These are phyloP conservation scores for Pipa parva DNA, from an alignment of 2,113 vertebrate species.

Conservation along the genomic window DNA sequence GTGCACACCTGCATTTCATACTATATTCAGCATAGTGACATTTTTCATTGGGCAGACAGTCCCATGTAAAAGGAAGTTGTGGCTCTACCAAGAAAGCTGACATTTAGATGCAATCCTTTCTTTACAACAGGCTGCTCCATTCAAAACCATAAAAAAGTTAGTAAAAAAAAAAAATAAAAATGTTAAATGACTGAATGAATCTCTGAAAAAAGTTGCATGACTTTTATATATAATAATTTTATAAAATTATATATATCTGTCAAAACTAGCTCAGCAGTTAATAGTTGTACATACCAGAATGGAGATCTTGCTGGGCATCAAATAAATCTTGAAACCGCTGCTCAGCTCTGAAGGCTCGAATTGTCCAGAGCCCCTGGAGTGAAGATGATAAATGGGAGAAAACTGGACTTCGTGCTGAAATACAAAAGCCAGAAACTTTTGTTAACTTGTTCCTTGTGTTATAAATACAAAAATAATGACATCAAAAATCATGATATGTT, in stretches of 20 bases:
- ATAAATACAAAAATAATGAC: not conserved
- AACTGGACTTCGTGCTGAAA: slow-evolving; percentile 85
- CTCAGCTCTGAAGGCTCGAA: slow-evolving; percentile 83
- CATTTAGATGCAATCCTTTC: no score
- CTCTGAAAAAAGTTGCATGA: no score
- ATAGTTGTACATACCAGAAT: slow-evolving; percentile 73
- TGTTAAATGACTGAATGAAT: no score
- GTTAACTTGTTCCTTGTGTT: not conserved
- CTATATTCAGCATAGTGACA: no score
- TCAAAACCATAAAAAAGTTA: no score
- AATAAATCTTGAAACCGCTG: slow-evolving; percentile 83
- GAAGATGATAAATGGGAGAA: slow-evolving; percentile 91
- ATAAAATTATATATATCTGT: not conserved
- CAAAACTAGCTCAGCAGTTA: not conserved
- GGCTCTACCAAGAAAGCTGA: no score
- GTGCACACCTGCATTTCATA: no score
- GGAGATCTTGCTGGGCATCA: slow-evolving; percentile 86
- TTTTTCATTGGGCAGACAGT: no score
- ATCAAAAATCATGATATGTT: not conserved
- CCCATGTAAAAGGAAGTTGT: no score
- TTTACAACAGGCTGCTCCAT: no score
- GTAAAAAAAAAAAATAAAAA: no score
- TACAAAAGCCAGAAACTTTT: slow-evolving; percentile 28
- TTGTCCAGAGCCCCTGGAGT: slow-evolving; percentile 90
- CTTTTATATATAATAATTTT: not conserved